Evolutionary conservation across 2,888 invertebrate species (phyloP), one percentile per base, ranked within the genome.

Genomic region (Dorcus hopei): DNA sequence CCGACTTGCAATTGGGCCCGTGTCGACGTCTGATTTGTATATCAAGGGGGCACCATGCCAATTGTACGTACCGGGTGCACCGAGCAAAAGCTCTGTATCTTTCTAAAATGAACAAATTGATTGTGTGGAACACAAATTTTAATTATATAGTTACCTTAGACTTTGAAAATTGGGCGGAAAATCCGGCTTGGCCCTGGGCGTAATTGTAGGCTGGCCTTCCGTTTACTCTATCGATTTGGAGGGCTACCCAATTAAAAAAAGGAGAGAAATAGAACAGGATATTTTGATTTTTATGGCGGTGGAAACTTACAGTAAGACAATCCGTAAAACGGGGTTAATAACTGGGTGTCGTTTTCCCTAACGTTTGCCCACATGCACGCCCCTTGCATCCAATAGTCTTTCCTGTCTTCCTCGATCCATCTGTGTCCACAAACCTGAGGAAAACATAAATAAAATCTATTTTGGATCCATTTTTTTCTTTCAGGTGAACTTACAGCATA

Each of bases 21-120:
- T 11, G 19, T 57, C 56, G 1, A 40, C 41, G 6, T 49, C 38
- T 49, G 72, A 71, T 52, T 43, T 58, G 5, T 72, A 70, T 19
- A 67, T 59, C 19, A 74, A 51, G 4, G 69, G 57, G 50, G 67
- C 71, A 77, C 86, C 86, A 64, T 81, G 80, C 85, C 85, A 86
- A 49, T 83, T 82, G 54, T 80, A 73, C n/a, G 86, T 77, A 1
- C 87, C 87, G 3, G 86, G 86, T 0, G 85, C 84, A 3, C 87
- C 87, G 11, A 86, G 9, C n/a, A 59, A 5, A 16, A 59, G 47
- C 23, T 68, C 65, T 11, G 64, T 62, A 23, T 61, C 51, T 5
- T 60, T 52, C 71, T 70, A 54, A 48, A 65, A 66, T 9, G 9
- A 53, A 39, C 2, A 23, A 26, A 33, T n/a, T 9, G 23, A 11